Percentiles rank a stretch among this genome's conserved stretches.
These are phyloP conservation scores for Littorina saxatilis DNA, from an alignment of 1,140 invertebrate species.

Conservation along the genomic window DNA sequence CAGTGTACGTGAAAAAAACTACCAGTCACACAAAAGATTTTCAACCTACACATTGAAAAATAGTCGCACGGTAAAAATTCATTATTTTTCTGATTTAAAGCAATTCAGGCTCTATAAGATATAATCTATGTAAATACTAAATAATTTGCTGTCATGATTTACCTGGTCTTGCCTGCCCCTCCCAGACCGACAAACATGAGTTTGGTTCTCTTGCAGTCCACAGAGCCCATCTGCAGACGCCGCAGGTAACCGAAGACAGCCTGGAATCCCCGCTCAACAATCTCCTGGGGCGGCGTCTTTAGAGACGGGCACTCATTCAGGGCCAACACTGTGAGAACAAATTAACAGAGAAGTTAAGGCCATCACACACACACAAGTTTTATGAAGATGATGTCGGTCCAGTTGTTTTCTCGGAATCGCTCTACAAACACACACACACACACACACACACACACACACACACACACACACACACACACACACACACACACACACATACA, in stretches of 20 bases:
- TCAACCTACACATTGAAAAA: too few species aligned
- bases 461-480: not conserved
- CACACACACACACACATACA: too few species aligned
- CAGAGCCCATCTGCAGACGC: constrained; percentile 65
- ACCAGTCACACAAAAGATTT: too few species aligned
- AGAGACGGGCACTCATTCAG: constrained; percentile 64
- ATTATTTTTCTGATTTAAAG: too few species aligned
- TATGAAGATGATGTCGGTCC: too few species aligned
- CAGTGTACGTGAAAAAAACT: too few species aligned
- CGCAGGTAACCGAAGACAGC: constrained; percentile 69
- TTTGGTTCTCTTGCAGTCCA: constrained; percentile 72
- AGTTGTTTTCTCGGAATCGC: too few species aligned
- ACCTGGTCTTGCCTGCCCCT: constrained; percentile 76
- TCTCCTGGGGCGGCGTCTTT: constrained; percentile 73
- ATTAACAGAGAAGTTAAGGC: not conserved
- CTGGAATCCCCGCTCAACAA: constrained; percentile 66
- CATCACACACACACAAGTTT: not conserved
- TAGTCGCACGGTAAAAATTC: too few species aligned
- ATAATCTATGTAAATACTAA: too few species aligned
- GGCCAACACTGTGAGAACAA: constrained; percentile 54
- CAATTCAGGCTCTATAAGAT: too few species aligned
- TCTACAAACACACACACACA: too few species aligned
- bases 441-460: constrained; percentile 10
- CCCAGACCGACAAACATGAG: constrained; percentile 75
- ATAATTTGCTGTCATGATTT: too few species aligned